Evolutionary conservation across 2,888 invertebrate genomes (phyloP).

Genomic region (Silvanus unidentatus): DNA sequence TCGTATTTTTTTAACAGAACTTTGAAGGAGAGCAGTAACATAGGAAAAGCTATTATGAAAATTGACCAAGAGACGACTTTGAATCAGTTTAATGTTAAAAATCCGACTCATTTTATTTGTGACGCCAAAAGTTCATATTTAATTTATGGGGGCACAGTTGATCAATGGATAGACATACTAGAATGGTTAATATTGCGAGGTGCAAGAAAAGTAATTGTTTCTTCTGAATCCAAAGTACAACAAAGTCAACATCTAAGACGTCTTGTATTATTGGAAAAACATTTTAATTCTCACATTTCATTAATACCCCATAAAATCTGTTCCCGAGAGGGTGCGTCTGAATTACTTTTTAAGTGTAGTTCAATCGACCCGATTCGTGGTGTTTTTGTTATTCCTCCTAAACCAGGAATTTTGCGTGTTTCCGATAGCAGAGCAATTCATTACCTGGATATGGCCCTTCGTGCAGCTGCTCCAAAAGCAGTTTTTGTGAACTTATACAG

Average conservation of each 20-base stretch:
- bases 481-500: conserved; percentile 37
- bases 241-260: conserved; percentile 51
- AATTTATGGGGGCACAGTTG: conserved; percentile 38
- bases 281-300: conserved; percentile 37
- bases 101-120: conserved; percentile 39
- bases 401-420: conserved; percentile 21
- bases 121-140: conserved; percentile 37
- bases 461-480: conserved; percentile 39
- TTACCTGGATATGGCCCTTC: conserved; percentile 37
- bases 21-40: conserved; percentile 30
- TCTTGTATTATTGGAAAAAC: conserved; percentile 33
- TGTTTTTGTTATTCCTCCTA: conserved; percentile 36
- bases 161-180: conserved; percentile 50
- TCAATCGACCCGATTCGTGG: conserved; percentile 35
- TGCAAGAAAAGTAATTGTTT: conserved; percentile 70
- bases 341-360: conserved; percentile 32
- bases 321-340: conserved; percentile 30
- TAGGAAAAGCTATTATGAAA: conserved; percentile 39
- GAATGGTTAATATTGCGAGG: conserved; percentile 84
- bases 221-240: conserved; percentile 75
- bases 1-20: conserved; percentile 27
- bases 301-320: conserved; percentile 33
- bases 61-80: conserved; percentile 31
- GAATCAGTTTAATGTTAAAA: conserved; percentile 37
- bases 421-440: conserved; percentile 37